Conservation (phyloP, 1,140 invertebrate genomes). For the Xylocopa sonorina region DNA sequence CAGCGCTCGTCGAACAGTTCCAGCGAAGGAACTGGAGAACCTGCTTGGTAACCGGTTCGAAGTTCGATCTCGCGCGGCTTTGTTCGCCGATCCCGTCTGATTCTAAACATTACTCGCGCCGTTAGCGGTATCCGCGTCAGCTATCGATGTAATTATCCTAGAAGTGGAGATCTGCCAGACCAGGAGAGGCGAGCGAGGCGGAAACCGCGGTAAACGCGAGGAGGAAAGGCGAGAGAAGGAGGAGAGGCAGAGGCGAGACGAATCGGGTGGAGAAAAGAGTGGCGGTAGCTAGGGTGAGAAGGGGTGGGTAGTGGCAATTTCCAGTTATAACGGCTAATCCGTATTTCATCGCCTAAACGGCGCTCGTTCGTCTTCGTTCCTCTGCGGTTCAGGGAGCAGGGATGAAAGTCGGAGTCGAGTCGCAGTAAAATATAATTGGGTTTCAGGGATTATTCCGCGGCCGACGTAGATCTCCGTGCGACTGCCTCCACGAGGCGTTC, state of each 20-base stretch:
- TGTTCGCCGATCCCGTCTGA: slow-evolving; percentile 19
- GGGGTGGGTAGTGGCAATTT: slow-evolving; percentile 75
- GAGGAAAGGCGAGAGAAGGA: background rate
- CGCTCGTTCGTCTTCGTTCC: slow-evolving; percentile 79
- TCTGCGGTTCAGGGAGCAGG: slow-evolving; percentile 68
- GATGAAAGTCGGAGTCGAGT: slow-evolving; percentile 80
- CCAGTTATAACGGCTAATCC: slow-evolving; percentile 82
- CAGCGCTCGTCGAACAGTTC: too few relatives aligned
- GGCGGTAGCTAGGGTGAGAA: too few relatives aligned
- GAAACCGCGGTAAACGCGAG: slow-evolving; percentile 1
- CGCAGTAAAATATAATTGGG: slow-evolving; percentile 82
- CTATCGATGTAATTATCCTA: slow-evolving; percentile 58
- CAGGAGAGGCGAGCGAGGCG: background rate
- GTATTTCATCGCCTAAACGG: slow-evolving; percentile 82
- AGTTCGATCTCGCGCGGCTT: background rate
- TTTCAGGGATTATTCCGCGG: slow-evolving; percentile 81
- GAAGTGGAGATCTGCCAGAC: slow-evolving; percentile 39
- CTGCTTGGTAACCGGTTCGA: background rate
- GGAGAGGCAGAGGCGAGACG: background rate
- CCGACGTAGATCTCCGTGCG: slow-evolving; percentile 75
- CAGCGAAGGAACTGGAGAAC: too few relatives aligned
- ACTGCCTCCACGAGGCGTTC: slow-evolving; percentile 71
- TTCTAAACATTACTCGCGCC: slow-evolving; percentile 21
- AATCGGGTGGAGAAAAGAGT: background rate
- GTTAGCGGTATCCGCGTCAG: slow-evolving; percentile 4